Evolutionary conservation across 2,797 vertebrate genomes (phyloP), one percentile per base, ranked within the genome.

Genomic region (Tangara arthus): DNA sequence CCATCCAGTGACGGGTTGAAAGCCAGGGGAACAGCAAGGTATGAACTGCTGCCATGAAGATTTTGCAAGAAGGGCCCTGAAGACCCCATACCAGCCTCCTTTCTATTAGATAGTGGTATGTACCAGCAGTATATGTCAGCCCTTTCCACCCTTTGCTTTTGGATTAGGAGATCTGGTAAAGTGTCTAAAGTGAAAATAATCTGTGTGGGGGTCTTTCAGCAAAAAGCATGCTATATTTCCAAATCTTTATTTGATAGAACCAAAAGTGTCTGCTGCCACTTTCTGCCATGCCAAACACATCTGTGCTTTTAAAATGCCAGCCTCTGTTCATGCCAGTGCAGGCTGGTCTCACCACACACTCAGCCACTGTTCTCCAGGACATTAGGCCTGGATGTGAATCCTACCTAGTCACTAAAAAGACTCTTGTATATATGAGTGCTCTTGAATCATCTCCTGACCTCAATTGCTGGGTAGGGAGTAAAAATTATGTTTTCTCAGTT

Each of bases 151-250:
- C 8, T 76, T 63, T 60, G 21, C 6, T 61, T 80, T 61, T 55
- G 30, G 7, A 4, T 52, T 81, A 75, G 61, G 65, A 82, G 11
- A 44, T 4, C 24, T 42, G 21, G 18, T 65, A 35, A 81, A 88
- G 7, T 32, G 20, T 19, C n/a, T 56, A 27, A 24, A 56, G 49
- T 46, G 22, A 69, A 44, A 92, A 87, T 27, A 78, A 68, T 15
- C 9, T 15, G 0, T 0, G 6, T 9, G 2, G 0, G 3, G 0
- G 0, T 0, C 15, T 32, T 52, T 39, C 19, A 46, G 19, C 41
- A 50, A 87, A 78, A 75, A 57, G 10, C 16, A 6, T 71, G 17
- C 17, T 52, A 8, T 32, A 65, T 30, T 61, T 24, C 50, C 15
- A 57, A 24, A 82, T 61, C 8, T 87, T 73, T 52, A 19, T 50